A percentile compares a stretch with the other conserved stretches of the same genome.
These are phyloP conservation scores for Dynastes tityus DNA, from an alignment of 2,888 invertebrate genomes.

Conservation along the genomic window DNA sequence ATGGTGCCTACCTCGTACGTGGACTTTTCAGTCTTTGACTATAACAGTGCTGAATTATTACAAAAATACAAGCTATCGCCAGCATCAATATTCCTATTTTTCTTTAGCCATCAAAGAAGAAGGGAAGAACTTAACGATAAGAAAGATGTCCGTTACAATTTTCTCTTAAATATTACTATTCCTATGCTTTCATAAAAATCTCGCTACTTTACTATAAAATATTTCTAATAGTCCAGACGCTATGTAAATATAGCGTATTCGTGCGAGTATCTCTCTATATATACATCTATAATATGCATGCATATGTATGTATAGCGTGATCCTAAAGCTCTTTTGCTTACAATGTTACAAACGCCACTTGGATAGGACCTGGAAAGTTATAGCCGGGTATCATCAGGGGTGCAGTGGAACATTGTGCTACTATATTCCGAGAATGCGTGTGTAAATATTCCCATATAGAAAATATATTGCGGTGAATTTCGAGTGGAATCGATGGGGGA, in stretches of 20 bases:
- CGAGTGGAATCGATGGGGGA: conserved; percentile 39
- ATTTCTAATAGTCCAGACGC: no score
- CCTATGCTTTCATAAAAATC: no score
- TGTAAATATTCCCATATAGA: conserved; percentile 44
- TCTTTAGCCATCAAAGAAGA: no score
- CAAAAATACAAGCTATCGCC: no score
- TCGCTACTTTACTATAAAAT: no score
- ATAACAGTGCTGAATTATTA: no score
- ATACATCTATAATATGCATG: background rate
- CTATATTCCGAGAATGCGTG: conserved; percentile 44
- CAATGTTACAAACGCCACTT: background rate
- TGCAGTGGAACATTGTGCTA: conserved; percentile 35
- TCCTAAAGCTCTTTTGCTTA: background rate
- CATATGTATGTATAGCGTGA: background rate
- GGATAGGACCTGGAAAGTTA: conserved; percentile 22
- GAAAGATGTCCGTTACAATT: no score
- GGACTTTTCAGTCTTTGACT: no score
- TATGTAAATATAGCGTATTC: background rate
- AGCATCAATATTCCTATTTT: no score
- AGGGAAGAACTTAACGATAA: no score
- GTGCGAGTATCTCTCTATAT: background rate
- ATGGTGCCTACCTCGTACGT: no score
- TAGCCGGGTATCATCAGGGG: conserved; percentile 26
- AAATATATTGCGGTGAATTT: conserved; percentile 45
- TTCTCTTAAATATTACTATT: no score